Conservation (phyloP, 1,140 invertebrate genomes). For the Drusus annulatus region DNA sequence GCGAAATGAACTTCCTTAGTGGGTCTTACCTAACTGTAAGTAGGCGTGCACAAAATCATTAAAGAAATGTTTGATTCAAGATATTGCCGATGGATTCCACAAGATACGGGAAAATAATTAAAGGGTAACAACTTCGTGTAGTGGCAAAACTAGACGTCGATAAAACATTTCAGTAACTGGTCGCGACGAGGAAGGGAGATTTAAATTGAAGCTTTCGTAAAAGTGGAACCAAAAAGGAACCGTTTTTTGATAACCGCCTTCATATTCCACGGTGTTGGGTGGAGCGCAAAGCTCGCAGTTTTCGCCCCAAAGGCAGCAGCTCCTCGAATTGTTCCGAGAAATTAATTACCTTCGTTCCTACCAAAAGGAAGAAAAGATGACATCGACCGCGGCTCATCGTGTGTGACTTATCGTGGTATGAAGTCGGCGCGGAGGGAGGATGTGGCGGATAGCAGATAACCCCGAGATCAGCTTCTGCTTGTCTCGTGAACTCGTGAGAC, state of each 20-base stretch:
- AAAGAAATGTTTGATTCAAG: not conserved
- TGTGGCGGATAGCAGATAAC: constrained; percentile 11
- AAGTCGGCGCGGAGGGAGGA: not conserved
- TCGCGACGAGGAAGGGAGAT: not conserved
- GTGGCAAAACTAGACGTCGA: not conserved
- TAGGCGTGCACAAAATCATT: not conserved
- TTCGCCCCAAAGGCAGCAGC: not conserved
- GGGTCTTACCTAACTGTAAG: too few relatives aligned
- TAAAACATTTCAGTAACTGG: not conserved
- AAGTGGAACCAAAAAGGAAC: too few relatives aligned
- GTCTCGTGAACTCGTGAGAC: not conserved
- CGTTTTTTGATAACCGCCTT: not conserved
- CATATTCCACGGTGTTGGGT: not conserved
- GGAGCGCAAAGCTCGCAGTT: not conserved
- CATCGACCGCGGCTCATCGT: constrained; percentile 21
- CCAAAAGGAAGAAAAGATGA: not conserved
- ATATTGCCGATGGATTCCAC: not conserved
- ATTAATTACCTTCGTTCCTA: constrained; percentile 15
- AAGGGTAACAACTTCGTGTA: constrained; percentile 32
- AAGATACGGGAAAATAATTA: constrained; percentile 23
- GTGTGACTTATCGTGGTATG: constrained; percentile 19
- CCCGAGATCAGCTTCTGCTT: constrained; percentile 10
- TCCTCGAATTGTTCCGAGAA: constrained; percentile 19
- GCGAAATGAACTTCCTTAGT: too few relatives aligned
- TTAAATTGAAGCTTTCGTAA: not conserved